Conservation (phyloP, 92 coral and sea anemone genomes). For the Zoanthus solanderi region DNA sequence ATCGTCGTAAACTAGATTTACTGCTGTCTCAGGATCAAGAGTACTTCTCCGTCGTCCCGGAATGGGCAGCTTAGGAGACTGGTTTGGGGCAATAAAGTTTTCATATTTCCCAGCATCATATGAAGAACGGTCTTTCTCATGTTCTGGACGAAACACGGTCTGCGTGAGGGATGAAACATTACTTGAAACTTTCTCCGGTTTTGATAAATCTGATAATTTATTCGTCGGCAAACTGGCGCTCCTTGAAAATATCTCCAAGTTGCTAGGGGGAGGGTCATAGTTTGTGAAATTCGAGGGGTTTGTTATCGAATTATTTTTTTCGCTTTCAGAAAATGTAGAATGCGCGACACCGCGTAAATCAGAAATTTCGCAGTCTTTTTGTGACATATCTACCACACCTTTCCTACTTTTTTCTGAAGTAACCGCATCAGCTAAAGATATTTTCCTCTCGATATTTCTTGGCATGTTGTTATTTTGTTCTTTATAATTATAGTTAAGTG, state of each 20-base stretch:
- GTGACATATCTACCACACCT: neutral
- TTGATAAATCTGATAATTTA: neutral
- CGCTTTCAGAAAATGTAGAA: neutral
- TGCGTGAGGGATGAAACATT: neutral
- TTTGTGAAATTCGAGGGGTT: neutral
- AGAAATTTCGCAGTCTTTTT: neutral
- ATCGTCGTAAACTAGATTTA: slow-evolving; percentile 79
- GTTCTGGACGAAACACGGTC: neutral
- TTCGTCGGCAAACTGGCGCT: neutral
- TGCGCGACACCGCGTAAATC: neutral
- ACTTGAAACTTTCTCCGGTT: neutral
- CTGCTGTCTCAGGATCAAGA: slow-evolving; percentile 73
- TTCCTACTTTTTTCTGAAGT: neutral
- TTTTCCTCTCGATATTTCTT: neutral
- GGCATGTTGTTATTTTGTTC: neutral
- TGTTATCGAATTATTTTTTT: neutral
- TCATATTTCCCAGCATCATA: neutral
- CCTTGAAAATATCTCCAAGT: neutral
- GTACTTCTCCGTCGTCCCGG: slow-evolving; percentile 62
- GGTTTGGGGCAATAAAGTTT: slow-evolving; percentile 10
- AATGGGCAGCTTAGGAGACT: slow-evolving; percentile 10
- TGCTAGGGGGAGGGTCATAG: neutral
- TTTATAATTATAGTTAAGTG: slow-evolving; percentile 11
- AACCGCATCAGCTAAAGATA: neutral
- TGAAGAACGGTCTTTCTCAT: neutral